Evolutionary conservation across 2,113 vertebrate genomes (phyloP), one percentile per base, ranked within the genome.

Genomic region (Lasiurus borealis): DNA sequence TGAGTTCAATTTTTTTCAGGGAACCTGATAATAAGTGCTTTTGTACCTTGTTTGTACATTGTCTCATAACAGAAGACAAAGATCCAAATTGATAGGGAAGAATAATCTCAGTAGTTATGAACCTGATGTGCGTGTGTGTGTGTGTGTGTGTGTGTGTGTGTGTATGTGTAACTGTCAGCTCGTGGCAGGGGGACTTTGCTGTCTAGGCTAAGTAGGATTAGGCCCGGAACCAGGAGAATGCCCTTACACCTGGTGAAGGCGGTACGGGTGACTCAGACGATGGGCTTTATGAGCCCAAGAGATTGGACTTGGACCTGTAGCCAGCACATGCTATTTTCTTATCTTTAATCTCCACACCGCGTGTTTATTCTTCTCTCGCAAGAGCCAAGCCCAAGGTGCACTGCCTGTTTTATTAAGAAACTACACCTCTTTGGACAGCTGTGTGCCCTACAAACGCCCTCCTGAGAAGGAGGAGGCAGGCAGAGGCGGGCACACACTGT

Each of bases 261-360:
- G 8, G 59, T 25, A 46, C 18, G n/a, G 8, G 6, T 78, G 48
- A 69, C 52, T 85, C 85, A 21, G n/a, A 85, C 14, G 25, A 34
- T 54, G 27, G 69, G 46, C 71, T 83, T 25, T 9, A 8, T 27
- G 52, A 81, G 21, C 5, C 0, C 25, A 48, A 46, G 64, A 75
- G 59, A 10, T 25, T 93, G 92, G 71, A 88, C 84, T 97, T 96
- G 81, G 87, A 44, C 64, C 46, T 92, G 87, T 13, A 68, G 40
- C 34, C 64, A 88, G 93, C 83, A 85, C 31, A 71, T n/a, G 59
- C 25, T 77, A 25, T 94, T 90, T 93, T 88, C 88, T 97, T 90
- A 93, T 95, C 75, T 82, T 93, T 88, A 57, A 90, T 85, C 40
- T 90, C 64, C 12, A 76, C 9, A 52, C 81, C 87, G 46, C 15